These are phyloP conservation scores for Poecile montanus DNA, from an alignment of 2,797 vertebrate genomes.

Conservation along the genomic window DNA sequence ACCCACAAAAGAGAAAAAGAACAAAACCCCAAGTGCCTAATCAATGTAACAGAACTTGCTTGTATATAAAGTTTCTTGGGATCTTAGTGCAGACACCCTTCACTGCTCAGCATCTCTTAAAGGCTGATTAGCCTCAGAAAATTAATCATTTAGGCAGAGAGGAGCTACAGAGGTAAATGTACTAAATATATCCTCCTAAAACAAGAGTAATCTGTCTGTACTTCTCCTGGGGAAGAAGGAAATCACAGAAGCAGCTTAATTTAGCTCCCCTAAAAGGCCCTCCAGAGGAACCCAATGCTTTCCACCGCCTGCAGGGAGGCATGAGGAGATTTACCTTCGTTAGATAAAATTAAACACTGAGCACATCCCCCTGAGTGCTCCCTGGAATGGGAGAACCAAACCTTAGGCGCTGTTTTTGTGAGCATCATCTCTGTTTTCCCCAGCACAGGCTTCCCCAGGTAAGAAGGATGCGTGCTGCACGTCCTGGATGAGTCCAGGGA, in stretches of 20 bases:
- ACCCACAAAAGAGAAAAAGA: not conserved
- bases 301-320: not conserved
- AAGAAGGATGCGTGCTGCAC: accelerated
- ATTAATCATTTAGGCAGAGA: not conserved
- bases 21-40: not conserved
- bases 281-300: not conserved
- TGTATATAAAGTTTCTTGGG: not conserved
- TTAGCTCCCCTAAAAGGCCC: not conserved
- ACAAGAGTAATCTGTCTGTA: not conserved
- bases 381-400: not conserved
- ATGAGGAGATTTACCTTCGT: not conserved
- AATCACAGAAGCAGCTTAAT: not conserved
- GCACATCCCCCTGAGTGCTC: not conserved
- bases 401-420: not conserved
- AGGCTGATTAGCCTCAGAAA: not conserved
- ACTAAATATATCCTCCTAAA: not conserved
- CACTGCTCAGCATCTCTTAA: not conserved
- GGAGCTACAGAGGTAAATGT: not conserved
- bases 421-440: not conserved
- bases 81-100: not conserved
- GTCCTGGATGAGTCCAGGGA: not conserved
- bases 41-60: not conserved
- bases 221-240: not conserved
- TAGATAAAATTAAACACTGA: not conserved
- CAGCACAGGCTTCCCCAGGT: not conserved